A percentile compares a stretch with the other conserved stretches of the same genome.
These are phyloP conservation scores for Auanema freiburgensis DNA, from an alignment of 2,888 invertebrate species.

Conservation along the genomic window DNA sequence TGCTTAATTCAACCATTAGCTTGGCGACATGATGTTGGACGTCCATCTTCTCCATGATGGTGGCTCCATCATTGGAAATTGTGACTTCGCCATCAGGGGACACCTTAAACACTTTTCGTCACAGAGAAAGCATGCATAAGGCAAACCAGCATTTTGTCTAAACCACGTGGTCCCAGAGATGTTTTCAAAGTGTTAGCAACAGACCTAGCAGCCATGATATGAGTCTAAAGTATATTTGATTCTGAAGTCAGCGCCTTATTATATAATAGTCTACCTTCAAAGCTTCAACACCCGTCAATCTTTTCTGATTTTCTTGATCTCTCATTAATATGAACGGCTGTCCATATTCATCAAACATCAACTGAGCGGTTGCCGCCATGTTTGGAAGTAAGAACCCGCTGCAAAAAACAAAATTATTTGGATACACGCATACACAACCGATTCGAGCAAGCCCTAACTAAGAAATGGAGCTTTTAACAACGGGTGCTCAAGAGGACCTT, in stretches of 20 bases:
- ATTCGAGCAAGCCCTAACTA: too few species aligned
- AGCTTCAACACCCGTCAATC: constrained; percentile 92
- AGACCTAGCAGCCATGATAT: constrained; percentile 92
- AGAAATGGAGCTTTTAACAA: too few species aligned
- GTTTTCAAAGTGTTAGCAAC: constrained; percentile 87
- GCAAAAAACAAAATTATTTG: not conserved
- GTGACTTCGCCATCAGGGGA: constrained; percentile 94
- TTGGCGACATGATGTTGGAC: constrained; percentile 98
- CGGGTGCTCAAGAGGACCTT: too few species aligned
- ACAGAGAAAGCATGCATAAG: too few species aligned
- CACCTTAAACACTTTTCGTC: constrained; percentile 24
- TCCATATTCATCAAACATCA: constrained; percentile 98
- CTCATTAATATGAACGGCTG: constrained; percentile 94
- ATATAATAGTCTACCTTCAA: constrained; percentile 77
- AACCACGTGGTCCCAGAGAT: constrained; percentile 90
- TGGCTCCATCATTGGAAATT: constrained; percentile 98
- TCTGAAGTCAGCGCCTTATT: constrained; percentile 1
- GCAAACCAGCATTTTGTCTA: constrained; percentile 92
- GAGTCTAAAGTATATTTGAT: constrained; percentile 75
- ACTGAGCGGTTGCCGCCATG: constrained; percentile 59
- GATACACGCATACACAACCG: too few species aligned
- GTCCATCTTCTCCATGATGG: constrained; percentile 97
- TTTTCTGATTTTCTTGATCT: constrained; percentile 90
- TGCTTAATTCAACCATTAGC: constrained; percentile 93
- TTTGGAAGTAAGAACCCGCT: constrained; percentile 3